Conservation (phyloP, 2,113 vertebrate species). For the Thamnaconus septentrionalis region DNA sequence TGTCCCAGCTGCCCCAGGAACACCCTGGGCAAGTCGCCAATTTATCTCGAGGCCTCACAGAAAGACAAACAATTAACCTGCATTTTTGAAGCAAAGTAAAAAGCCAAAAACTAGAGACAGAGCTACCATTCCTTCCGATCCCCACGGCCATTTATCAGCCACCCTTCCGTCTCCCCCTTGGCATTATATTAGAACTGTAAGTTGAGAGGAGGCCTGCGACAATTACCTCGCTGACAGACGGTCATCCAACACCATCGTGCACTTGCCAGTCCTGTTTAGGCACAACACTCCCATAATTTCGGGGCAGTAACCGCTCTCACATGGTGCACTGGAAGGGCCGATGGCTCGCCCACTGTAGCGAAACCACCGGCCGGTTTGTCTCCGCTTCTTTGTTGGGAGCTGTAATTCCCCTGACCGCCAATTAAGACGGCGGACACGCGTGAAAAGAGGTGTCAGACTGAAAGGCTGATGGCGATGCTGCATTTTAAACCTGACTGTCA, state of each 20-base stretch:
- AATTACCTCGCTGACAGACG: slow-evolving; percentile 57
- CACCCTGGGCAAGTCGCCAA: too few relatives aligned
- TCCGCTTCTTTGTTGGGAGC: slow-evolving; percentile 39
- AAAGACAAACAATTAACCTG: too few relatives aligned
- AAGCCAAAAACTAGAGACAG: too few relatives aligned
- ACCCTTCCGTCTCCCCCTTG: slow-evolving; percentile 17
- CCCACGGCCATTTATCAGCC: slow-evolving; percentile 7
- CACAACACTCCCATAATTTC: slow-evolving; percentile 52
- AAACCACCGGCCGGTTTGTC: slow-evolving; percentile 36
- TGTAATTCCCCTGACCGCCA: slow-evolving; percentile 58
- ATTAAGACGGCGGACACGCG: slow-evolving; percentile 56
- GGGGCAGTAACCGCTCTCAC: slow-evolving; percentile 58
- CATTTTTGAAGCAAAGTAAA: too few relatives aligned
- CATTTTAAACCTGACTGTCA: slow-evolving; percentile 71
- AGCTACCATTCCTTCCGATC: too few relatives aligned
- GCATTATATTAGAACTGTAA: slow-evolving; percentile 60
- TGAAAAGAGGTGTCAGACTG: slow-evolving; percentile 50
- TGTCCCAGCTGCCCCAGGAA: too few relatives aligned
- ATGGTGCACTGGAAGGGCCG: slow-evolving; percentile 52
- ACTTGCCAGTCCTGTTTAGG: slow-evolving; percentile 36
- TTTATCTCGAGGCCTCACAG: too few relatives aligned
- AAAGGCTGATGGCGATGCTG: slow-evolving; percentile 62
- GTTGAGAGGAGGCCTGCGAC: slow-evolving; percentile 57
- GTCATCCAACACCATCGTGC: slow-evolving; percentile 66
- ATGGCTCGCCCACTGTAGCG: slow-evolving; percentile 33